A percentile compares a stretch with the other conserved stretches of the same genome.
phyloP scores from a whole-genome alignment of 1,140 invertebrate genomes.

The Spodoptera litura region DNA sequence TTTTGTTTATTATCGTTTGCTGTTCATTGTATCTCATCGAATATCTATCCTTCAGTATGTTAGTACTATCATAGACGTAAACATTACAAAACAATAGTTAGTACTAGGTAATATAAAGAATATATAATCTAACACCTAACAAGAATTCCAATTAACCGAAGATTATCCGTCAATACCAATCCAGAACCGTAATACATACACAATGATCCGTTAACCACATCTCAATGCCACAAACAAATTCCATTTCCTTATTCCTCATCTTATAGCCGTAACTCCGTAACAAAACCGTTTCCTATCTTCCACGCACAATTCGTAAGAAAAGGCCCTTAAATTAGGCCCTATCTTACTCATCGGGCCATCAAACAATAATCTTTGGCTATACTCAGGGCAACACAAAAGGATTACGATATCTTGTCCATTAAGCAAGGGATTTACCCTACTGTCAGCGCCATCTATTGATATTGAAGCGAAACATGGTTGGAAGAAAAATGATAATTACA shows the following conservation, averaged over 20 bases:
- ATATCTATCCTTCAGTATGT: too few relatives aligned
- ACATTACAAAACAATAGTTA: too few relatives aligned
- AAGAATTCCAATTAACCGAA: too few relatives aligned
- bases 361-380: conserved; percentile 46
- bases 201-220: too few relatives aligned
- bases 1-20: too few relatives aligned
- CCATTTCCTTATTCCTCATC: background rate
- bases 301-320: conserved; percentile 9
- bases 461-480: background rate
- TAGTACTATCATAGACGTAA: too few relatives aligned
- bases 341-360: conserved; percentile 45
- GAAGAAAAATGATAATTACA: background rate
- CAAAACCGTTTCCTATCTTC: conserved; percentile 10
- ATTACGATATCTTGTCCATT: conserved; percentile 49
- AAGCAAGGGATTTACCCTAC: conserved; percentile 19
- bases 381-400: conserved; percentile 14
- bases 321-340: conserved; percentile 45
- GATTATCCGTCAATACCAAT: too few relatives aligned
- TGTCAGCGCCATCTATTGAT: conserved; percentile 45
- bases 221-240: background rate
- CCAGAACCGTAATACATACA: too few relatives aligned
- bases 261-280: background rate
- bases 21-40: too few relatives aligned
- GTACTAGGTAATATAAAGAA: too few relatives aligned
- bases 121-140: too few relatives aligned